phyloP scores from a whole-genome alignment of 2,113 vertebrate species.

The Ginglymostoma cirratum region DNA sequence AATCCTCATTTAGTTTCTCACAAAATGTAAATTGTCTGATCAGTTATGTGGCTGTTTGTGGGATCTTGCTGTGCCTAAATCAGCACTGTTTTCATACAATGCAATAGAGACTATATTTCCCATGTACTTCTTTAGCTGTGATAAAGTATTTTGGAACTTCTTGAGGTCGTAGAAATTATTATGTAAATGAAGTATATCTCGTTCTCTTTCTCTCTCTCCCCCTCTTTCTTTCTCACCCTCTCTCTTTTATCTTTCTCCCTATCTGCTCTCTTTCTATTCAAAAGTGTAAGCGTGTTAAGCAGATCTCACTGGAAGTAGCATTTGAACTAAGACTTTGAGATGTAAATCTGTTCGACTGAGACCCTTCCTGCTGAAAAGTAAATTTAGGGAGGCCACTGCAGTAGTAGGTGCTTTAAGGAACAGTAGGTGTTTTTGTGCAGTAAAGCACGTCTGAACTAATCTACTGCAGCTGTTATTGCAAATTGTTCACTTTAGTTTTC shows the following conservation, averaged over 20 bases:
- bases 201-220: background rate
- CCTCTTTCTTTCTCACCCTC: background rate
- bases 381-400: background rate
- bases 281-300: background rate
- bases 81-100: background rate
- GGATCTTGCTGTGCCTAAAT: background rate
- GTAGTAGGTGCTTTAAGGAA: background rate
- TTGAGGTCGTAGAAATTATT: background rate
- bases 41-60: background rate
- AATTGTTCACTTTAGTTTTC: conserved; percentile 46
- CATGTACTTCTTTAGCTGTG: background rate
- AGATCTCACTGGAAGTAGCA: background rate
- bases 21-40: background rate
- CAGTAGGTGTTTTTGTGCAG: conserved; percentile 45
- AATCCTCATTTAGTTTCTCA: background rate
- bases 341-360: background rate
- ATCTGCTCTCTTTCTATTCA: background rate
- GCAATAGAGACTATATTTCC: background rate
- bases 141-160: background rate
- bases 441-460: conserved; percentile 16
- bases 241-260: background rate
- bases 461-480: conserved; percentile 24
- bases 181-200: background rate
- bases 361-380: background rate
- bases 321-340: background rate